phyloP scores from a whole-genome alignment of 53 echinoderm and acorn worm species.

The Arbacia lixula region DNA sequence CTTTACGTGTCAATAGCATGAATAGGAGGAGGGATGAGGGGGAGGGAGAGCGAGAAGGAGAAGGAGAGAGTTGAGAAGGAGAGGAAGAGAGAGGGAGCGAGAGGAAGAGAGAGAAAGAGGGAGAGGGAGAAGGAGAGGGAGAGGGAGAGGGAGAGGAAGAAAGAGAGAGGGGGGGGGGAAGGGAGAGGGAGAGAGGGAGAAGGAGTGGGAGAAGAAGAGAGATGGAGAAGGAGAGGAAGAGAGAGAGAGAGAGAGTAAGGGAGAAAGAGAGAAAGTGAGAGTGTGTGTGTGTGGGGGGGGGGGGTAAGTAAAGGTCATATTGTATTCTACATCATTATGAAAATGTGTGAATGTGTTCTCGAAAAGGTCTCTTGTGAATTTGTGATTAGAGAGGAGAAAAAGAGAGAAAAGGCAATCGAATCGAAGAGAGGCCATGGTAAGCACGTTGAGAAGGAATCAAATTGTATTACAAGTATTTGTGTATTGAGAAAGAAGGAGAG shows the following conservation, averaged over 20 bases:
- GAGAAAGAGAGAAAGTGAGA: slow-evolving; percentile 28
- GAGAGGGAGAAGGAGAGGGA: not conserved
- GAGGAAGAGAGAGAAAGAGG: slow-evolving; percentile 4
- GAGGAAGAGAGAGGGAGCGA: slow-evolving; percentile 9
- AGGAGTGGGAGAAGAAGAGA: not conserved
- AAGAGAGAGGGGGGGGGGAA: not conserved
- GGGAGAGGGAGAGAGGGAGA: not conserved
- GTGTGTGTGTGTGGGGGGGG: not conserved
- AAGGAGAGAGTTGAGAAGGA: not conserved
- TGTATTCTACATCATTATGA: not conserved
- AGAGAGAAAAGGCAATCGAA: not conserved
- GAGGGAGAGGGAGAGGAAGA: not conserved
- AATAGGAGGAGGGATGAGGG: not conserved
- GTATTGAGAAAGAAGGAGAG: slow-evolving; percentile 1
- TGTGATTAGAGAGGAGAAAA: too few relatives aligned
- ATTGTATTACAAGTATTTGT: too few relatives aligned
- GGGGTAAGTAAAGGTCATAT: not conserved
- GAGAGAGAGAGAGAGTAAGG: not conserved
- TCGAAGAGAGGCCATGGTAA: too few relatives aligned
- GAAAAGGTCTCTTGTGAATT: too few relatives aligned
- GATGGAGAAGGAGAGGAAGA: not conserved
- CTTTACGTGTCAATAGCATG: slow-evolving; percentile 13
- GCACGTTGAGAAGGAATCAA: too few relatives aligned
- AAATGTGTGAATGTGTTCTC: too few relatives aligned
- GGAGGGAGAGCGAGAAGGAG: slow-evolving; percentile 4